Base-by-base conservation (phyloP, 1,140 invertebrate genomes). In the Phocides pigmalion region DNA sequence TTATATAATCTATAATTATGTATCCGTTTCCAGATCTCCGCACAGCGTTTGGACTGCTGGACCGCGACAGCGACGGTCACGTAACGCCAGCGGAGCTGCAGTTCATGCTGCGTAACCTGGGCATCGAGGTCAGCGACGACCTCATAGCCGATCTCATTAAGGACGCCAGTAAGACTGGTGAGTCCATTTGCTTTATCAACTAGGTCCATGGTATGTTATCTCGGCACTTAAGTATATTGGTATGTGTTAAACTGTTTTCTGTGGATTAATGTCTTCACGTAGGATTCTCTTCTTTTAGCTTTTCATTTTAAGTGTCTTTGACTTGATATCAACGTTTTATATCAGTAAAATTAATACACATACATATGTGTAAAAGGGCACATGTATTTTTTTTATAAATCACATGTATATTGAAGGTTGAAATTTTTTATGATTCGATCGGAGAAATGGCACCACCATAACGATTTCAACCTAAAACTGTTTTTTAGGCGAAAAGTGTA, bases 51-150 rank as follows among this genome's bases (percentile, higher is more conserved):
- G 93, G 93, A 20, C 91, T 96, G 56, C 83, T 96, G 82, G 95
- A 96, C 79, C 92, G 94, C 64, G 95, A 96, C 87, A 93, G 94
- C 76, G 95, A 96, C 89, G 95, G 95, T 6, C 92, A 94, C 75
- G 93, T 96, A 35, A 95, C 94, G 22, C 93, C 94, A 4, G 93
- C 93, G 22, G 95, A 96, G 81, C 85, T 96, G 70, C 95, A 96
- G 83, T 93, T 93, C 78, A 96, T 96, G 95, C 91, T 96, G 39
- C 93, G 93, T 61, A 95, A 95, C 81, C 92, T 96, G 62, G 95
- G 95, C 68, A 95, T 96, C 65, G 92, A 94, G 73, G 93, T 96
- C 72, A 93, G 94, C 70, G 94, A 95, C 71, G 94, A 95, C 82
- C 92, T 95, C 67, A 93, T 96, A 44, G 92, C 94, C 59, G 93